These are phyloP conservation scores for Magallana nippona DNA, from an alignment of 2,888 invertebrate species.

Conservation along the genomic window DNA sequence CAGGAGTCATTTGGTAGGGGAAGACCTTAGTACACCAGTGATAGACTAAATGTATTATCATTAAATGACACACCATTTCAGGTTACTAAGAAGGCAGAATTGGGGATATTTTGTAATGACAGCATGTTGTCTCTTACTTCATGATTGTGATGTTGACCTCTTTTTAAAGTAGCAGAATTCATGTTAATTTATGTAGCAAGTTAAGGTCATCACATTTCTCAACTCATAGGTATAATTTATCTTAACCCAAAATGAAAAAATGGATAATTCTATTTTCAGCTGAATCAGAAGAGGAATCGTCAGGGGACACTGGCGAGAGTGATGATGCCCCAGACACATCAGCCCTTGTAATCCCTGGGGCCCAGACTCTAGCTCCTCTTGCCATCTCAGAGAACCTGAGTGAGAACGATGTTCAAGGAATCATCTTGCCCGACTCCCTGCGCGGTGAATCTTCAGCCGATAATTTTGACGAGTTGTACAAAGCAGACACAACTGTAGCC, in stretches of 20 bases:
- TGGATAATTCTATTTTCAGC: neutral
- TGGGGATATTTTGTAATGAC: too few species aligned
- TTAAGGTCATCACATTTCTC: too few species aligned
- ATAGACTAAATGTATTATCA: too few species aligned
- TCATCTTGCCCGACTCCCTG: constrained; percentile 64
- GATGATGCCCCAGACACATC: constrained; percentile 7
- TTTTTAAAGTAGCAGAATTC: too few species aligned
- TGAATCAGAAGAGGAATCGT: constrained; percentile 24
- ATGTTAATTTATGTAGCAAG: too few species aligned
- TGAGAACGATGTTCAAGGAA: constrained; percentile 64
- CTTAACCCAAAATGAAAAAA: neutral
- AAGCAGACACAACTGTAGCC: constrained; percentile 55
- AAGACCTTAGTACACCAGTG: neutral
- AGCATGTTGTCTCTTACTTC: too few species aligned
- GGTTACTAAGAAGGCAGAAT: too few species aligned
- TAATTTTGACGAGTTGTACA: constrained; percentile 59
- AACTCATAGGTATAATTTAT: neutral
- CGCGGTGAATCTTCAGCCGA: constrained; percentile 69
- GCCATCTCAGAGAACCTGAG: constrained; percentile 79
- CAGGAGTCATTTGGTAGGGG: constrained; percentile 39
- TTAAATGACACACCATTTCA: too few species aligned
- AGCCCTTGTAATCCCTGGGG: neutral
- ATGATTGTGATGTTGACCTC: too few species aligned
- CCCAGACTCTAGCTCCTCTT: constrained; percentile 77
- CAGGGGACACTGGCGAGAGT: constrained; percentile 11